A percentile compares a stretch with the other conserved stretches of the same genome.
phyloP scores from a whole-genome alignment of 2,113 vertebrate genomes.

The Grammomys dolichurus region DNA sequence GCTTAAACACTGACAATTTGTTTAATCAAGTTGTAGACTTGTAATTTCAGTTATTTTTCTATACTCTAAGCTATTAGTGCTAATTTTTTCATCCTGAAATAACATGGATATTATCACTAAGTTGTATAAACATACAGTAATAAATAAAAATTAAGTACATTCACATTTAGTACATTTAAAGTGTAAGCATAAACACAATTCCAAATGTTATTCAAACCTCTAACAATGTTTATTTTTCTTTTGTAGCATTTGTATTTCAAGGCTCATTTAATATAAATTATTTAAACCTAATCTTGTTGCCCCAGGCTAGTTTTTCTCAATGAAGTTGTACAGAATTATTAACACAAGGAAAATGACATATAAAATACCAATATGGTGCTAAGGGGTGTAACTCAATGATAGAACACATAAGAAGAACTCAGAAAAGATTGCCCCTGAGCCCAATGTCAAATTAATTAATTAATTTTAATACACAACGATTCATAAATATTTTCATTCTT shows the following conservation, averaged over 20 bases:
- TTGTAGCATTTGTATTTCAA: neutral
- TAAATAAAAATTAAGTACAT: neutral
- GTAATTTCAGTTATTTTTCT: neutral
- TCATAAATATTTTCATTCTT: neutral
- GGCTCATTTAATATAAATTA: neutral
- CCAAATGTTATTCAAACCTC: neutral
- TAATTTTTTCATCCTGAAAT: neutral
- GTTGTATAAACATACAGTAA: neutral
- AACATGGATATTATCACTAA: neutral
- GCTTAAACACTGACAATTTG: neutral
- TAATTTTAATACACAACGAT: neutral
- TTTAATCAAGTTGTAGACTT: neutral
- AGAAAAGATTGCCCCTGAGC: accelerated
- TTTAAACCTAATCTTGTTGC: neutral
- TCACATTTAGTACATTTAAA: neutral
- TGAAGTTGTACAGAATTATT: neutral
- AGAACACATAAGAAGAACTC: neutral
- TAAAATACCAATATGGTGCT: neutral
- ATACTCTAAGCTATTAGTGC: neutral
- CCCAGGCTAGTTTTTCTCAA: neutral
- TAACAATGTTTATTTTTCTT: neutral
- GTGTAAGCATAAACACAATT: neutral
- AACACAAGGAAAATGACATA: neutral
- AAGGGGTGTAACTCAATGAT: neutral
- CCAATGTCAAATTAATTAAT: neutral